phyloP scores from a whole-genome alignment of 2,797 vertebrate species.

The Galagoides demidoff region DNA sequence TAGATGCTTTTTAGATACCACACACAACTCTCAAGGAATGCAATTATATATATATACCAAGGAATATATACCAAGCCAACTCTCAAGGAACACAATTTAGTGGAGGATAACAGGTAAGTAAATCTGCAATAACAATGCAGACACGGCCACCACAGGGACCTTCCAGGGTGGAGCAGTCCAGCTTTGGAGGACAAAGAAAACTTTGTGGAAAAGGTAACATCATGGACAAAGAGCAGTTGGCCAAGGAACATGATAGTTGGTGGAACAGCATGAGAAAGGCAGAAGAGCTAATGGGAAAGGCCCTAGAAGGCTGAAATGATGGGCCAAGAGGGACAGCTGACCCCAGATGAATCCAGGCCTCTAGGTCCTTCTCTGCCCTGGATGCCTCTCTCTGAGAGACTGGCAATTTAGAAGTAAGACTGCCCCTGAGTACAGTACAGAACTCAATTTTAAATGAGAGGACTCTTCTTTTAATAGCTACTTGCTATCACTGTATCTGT shows the following conservation, averaged over 20 bases:
- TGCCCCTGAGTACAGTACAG: neutral
- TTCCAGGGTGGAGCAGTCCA: neutral
- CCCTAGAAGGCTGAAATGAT: rapidly evolving
- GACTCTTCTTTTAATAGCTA: neutral
- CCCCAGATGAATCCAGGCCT: too few species aligned
- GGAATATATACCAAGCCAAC: neutral
- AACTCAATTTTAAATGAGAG: neutral
- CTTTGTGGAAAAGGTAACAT: neutral
- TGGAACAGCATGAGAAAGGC: neutral
- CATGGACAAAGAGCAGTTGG: neutral
- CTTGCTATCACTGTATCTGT: neutral
- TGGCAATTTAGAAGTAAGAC: neutral
- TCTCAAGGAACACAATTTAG: neutral
- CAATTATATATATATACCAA: too few species aligned
- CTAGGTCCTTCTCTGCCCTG: neutral
- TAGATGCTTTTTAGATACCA: neutral
- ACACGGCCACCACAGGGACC: neutral
- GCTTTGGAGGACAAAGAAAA: neutral
- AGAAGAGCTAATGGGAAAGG: neutral
- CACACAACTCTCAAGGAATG: neutral
- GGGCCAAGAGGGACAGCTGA: neutral
- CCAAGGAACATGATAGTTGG: neutral
- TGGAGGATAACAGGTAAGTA: neutral
- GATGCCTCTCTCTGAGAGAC: neutral
- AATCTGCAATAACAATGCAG: neutral